These are phyloP conservation scores for Amphipyra berbera DNA, from an alignment of 2,888 invertebrate genomes.

Conservation along the genomic window DNA sequence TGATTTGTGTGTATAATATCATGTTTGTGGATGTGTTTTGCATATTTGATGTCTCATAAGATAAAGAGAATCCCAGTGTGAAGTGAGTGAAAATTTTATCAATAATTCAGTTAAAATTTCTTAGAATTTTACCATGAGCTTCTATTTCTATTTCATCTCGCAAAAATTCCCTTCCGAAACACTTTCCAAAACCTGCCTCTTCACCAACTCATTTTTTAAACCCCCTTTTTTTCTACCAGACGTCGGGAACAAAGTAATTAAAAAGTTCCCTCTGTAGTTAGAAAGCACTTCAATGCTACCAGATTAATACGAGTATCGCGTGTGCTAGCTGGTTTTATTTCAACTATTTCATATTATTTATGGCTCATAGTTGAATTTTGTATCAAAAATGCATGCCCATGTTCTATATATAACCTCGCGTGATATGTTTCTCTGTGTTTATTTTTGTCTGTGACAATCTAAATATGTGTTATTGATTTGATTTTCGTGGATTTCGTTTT, in stretches of 20 bases:
- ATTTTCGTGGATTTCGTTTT: slow-evolving; percentile 21
- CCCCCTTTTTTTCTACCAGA: slow-evolving; percentile 67
- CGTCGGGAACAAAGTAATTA: slow-evolving; percentile 77
- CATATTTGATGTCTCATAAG: slow-evolving; percentile 20
- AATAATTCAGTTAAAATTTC: slow-evolving; percentile 24
- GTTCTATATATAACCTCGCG: slow-evolving; percentile 64
- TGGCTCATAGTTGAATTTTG: slow-evolving; percentile 63
- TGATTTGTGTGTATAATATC: slow-evolving; percentile 38
- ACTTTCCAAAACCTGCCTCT: slow-evolving; percentile 47
- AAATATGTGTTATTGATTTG: slow-evolving; percentile 50
- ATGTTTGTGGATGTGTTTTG: slow-evolving; percentile 26
- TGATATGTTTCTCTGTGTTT: slow-evolving; percentile 54
- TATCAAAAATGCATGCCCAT: slow-evolving; percentile 70
- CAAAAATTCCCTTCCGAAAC: slow-evolving; percentile 39
- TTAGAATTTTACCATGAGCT: background rate
- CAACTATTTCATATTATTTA: slow-evolving; percentile 68
- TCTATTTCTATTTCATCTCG: slow-evolving; percentile 17
- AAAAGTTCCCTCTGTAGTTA: slow-evolving; percentile 73
- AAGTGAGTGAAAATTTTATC: slow-evolving; percentile 15
- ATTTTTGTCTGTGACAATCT: slow-evolving; percentile 56
- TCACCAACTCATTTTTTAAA: slow-evolving; percentile 51
- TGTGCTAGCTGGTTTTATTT: slow-evolving; percentile 66
- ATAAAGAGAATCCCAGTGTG: slow-evolving; percentile 5
- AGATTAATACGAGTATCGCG: slow-evolving; percentile 73
- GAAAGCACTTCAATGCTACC: slow-evolving; percentile 65